Percentiles rank a stretch among this genome's conserved stretches.
phyloP scores from a whole-genome alignment of 1,140 invertebrate species.

The Ceratosolen fusciceps region DNA sequence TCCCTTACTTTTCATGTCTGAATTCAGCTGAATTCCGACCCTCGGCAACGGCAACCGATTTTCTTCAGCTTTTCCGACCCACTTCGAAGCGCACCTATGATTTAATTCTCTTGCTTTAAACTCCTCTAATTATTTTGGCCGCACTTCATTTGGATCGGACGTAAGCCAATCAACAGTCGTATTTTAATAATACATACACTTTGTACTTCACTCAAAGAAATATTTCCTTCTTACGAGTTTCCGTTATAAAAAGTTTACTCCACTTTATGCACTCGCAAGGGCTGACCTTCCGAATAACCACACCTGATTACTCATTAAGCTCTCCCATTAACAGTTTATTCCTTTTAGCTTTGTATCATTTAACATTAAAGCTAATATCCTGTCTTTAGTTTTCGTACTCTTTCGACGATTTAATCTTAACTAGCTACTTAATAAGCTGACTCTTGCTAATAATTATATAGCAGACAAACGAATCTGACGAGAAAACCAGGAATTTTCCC shows the following conservation, averaged over 20 bases:
- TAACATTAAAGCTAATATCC: neutral
- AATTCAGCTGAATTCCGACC: neutral
- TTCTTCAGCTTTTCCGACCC: neutral
- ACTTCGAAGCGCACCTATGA: too few species aligned
- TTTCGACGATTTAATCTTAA: neutral
- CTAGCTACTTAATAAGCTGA: neutral
- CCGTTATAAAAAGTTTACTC: too few species aligned
- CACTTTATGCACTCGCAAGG: too few species aligned
- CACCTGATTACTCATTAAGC: neutral
- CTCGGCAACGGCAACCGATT: neutral
- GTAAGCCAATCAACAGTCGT: too few species aligned
- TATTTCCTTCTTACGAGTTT: too few species aligned
- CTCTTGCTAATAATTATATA: neutral
- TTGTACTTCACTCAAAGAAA: too few species aligned
- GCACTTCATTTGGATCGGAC: too few species aligned
- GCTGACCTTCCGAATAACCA: too few species aligned
- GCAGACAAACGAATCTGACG: neutral
- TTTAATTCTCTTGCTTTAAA: too few species aligned
- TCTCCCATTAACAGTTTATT: neutral
- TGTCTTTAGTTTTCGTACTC: neutral
- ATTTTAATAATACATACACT: too few species aligned
- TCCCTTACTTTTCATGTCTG: neutral
- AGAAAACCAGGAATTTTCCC: neutral
- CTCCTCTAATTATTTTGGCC: too few species aligned
- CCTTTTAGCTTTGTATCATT: neutral